Conservation (phyloP, 2,797 vertebrate genomes). For the Danio aesculapii region DNA sequence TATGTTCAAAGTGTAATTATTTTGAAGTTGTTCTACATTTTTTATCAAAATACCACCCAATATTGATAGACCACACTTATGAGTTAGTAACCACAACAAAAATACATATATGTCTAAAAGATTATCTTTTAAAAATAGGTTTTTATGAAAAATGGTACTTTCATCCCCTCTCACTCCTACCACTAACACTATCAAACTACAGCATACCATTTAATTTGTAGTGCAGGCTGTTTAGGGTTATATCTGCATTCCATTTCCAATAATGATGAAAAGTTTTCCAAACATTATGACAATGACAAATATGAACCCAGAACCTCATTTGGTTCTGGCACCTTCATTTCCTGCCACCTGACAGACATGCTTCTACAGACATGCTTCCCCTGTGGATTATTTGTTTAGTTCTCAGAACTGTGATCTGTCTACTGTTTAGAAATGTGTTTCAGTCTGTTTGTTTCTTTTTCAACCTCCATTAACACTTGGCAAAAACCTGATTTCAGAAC, state of each 20-base stretch:
- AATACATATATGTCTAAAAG: too few relatives aligned
- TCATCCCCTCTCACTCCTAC: too few relatives aligned
- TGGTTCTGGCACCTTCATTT: slow-evolving; percentile 20
- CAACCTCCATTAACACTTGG: slow-evolving; percentile 66
- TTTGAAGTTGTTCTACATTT: too few relatives aligned
- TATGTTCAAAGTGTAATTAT: too few relatives aligned
- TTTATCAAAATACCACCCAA: too few relatives aligned
- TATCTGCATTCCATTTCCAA: not conserved
- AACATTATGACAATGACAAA: not conserved
- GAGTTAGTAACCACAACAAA: too few relatives aligned
- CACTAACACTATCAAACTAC: too few relatives aligned
- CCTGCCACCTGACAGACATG: slow-evolving; percentile 34
- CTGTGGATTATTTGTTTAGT: slow-evolving; percentile 41
- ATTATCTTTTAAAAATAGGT: too few relatives aligned
- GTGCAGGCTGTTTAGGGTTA: not conserved
- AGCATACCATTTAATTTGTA: too few relatives aligned
- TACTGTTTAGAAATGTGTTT: slow-evolving; percentile 55
- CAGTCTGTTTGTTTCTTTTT: slow-evolving; percentile 57
- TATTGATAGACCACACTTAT: too few relatives aligned
- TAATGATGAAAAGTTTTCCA: not conserved
- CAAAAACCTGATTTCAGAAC: slow-evolving; percentile 50
- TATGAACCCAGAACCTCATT: slow-evolving; percentile 27
- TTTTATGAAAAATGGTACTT: too few relatives aligned
- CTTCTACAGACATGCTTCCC: slow-evolving; percentile 1
- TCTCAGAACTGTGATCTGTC: slow-evolving; percentile 29